Base-by-base conservation (phyloP, 2,888 invertebrate species). In the Drosophila atripex region DNA sequence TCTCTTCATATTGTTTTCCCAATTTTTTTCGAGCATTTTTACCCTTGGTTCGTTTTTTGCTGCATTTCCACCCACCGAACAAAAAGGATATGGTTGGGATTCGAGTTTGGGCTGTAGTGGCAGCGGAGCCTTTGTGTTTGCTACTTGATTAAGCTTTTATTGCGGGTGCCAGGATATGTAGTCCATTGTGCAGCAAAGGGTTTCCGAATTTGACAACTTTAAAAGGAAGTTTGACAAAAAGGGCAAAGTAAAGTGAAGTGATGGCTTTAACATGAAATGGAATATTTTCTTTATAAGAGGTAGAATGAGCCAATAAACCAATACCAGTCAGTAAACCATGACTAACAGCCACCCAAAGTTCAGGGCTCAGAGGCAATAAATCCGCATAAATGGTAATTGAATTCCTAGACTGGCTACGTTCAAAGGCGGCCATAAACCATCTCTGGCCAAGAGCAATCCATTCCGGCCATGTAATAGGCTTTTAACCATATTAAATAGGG, bases 401-500 rank as follows among this genome's bases (percentile, higher is more conserved):
- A 69, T 64, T 64, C 70, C 63, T 68, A 45, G 70, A 45, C 69
- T 45, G 70, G 45, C 70, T 28, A 28, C 69, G 28, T n/a, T 23
- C 35, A 54, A 35, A 45, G 63, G 38, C 21, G 23, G 45, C 54
- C 69, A 69, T 69, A 64, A 64, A 54, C 8, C 55, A 69, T 30
- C 45, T 23, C 45, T 16, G 41, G 4, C 43, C 43, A 6, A 43
- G 30, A 41, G 23, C 70, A 46, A 55, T 46, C 46, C 46, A 41
- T 32, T 55, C 45, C 4, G 46, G 16, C 1, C 25, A 14, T 53
- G 59, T 53, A 77, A 73, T 71, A 72, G 84, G 87, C 88, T 80
- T 64, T 75, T 86, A 82, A 86, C 71, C 77, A 46, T 86, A 88
- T 82, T 88, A 86, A 54, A 63, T 43, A 68, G 64, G 49, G 54